phyloP scores from a whole-genome alignment of 2,888 invertebrate species.

The Epirrita christyi region DNA sequence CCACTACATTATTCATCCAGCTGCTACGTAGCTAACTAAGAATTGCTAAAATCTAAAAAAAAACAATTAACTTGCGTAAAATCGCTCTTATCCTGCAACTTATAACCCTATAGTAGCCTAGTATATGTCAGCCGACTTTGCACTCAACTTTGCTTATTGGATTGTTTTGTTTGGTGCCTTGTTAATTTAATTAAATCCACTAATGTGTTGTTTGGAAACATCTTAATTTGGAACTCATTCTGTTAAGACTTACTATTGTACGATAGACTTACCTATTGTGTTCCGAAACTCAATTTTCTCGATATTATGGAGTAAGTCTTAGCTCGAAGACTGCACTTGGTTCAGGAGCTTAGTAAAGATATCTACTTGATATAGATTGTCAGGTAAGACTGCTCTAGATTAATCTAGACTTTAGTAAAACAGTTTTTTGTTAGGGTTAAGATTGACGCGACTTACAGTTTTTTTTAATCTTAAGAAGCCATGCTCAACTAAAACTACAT shows the following conservation, averaged over 20 bases:
- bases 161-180: conserved; percentile 70
- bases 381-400: too few relatives aligned
- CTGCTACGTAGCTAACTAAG: neutral
- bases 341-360: neutral
- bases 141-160: conserved; percentile 73
- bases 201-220: conserved; percentile 48
- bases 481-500: too few relatives aligned
- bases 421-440: too few relatives aligned
- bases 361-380: too few relatives aligned
- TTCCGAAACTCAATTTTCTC: neutral
- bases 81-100: conserved; percentile 34
- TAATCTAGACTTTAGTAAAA: too few relatives aligned
- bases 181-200: conserved; percentile 65
- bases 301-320: neutral
- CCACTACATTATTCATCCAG: too few relatives aligned
- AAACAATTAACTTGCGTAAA: too few relatives aligned
- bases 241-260: conserved; percentile 26
- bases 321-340: neutral
- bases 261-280: neutral
- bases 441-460: too few relatives aligned
- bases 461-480: too few relatives aligned
- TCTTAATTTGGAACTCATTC: conserved; percentile 44
- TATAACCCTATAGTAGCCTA: conserved; percentile 26
- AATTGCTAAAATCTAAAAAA: too few relatives aligned
- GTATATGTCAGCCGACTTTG: conserved; percentile 57